Conservation (phyloP, 1,140 invertebrate genomes). For the Caenorhabditis briggsae region DNA sequence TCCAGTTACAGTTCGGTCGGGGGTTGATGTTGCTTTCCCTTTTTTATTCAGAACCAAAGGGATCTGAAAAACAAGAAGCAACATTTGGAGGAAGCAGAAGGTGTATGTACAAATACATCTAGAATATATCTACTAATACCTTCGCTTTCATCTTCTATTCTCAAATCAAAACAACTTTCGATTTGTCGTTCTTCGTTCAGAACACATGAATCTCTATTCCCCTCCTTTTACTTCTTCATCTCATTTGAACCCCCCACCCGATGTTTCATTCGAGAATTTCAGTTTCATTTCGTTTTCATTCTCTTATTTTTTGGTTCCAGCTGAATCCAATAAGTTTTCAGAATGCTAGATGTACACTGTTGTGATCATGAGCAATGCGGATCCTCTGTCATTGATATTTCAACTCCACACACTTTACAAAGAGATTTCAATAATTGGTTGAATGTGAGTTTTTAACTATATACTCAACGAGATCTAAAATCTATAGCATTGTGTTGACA, state of each 20-base stretch:
- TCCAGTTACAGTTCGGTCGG: conserved; percentile 8
- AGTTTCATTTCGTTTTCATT: not conserved
- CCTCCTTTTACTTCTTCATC: not conserved
- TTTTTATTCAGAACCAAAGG: not conserved
- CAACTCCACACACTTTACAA: conserved; percentile 73
- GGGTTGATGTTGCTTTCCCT: too few species aligned
- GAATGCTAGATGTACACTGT: conserved; percentile 35
- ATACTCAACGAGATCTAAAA: not conserved
- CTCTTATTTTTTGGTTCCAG: not conserved
- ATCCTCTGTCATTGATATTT: conserved; percentile 72
- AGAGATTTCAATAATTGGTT: conserved; percentile 76
- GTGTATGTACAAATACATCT: conserved; percentile 49
- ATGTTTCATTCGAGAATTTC: conserved; percentile 37
- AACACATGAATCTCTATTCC: conserved; percentile 13
- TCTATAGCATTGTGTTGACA: not conserved
- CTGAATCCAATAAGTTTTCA: not conserved
- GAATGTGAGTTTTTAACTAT: conserved; percentile 67
- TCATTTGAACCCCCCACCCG: not conserved
- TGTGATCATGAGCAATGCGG: conserved; percentile 55
- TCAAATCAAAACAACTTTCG: conserved; percentile 52
- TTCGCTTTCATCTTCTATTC: not conserved
- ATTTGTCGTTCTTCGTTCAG: not conserved
- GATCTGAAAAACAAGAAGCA: conserved; percentile 56
- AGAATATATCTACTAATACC: conserved; percentile 46
- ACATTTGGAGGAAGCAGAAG: not conserved